Base-by-base conservation (phyloP, 2,888 invertebrate genomes). In the Ariolimax columbianus region DNA sequence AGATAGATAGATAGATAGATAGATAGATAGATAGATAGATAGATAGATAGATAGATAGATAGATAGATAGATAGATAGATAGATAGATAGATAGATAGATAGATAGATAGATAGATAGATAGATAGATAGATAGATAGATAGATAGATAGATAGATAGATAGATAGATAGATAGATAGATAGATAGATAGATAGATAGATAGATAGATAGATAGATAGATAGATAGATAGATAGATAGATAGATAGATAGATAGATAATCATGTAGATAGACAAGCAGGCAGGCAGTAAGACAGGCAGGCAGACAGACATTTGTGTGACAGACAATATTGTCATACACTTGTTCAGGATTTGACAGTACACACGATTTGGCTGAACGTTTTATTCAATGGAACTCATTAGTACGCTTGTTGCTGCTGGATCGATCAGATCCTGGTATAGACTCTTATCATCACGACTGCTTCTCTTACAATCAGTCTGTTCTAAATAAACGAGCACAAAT, bases 1-100 rank as follows among this genome's bases (percentile, higher is more conserved):
- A 70, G 70, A 70, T 70, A 70, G 70, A 70, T 70, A 70, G 70
- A 70, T 70, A 70, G 70, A 70, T 70, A 70, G 70, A 70, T 70
- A 70, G 70, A 70, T 70, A 70, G 70, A 70, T 70, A 70, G 70
- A 70, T 70, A 70, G 70, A 70, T 70, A 70, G 70, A 70, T 70
- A 70, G 70, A 70, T 70, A 70, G 70, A 70, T 70, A 70, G 70
- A 70, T 70, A 70, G 70, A 70, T 70, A 70, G 70, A 70, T 70
- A 70, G 70, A 70, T 70, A 70, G 70, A 70, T 33, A 68, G 68
- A 68, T 68, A 68, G 68, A 68, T 68, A 68, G 68, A 68, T 68
- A 68, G 68, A 68, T 68, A 33, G 68, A 68, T 68, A 68, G 68
- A 68, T 68, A 68, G 68, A 68, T 68, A 68, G 68, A 68, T 68